Evolutionary conservation across 2,113 vertebrate genomes (phyloP).

Genomic region (Semnornis frantzii): DNA sequence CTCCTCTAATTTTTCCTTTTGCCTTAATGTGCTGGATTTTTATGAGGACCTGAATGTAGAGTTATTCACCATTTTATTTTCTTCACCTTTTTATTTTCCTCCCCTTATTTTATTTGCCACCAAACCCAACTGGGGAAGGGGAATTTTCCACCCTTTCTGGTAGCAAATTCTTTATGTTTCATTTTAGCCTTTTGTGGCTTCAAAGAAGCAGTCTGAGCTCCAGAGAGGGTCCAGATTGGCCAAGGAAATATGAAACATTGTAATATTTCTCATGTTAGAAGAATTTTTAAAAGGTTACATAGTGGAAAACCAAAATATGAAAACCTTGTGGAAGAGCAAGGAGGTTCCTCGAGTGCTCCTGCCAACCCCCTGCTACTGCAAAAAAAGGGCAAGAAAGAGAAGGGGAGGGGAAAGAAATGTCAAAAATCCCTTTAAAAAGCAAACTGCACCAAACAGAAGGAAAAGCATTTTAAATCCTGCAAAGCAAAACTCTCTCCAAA

Average conservation of each 20-base stretch:
- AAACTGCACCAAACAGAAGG: slow-evolving; percentile 27
- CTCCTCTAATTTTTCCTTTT: not conserved
- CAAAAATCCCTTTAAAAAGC: slow-evolving; percentile 1
- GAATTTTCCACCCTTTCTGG: slow-evolving; percentile 31
- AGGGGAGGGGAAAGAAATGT: not conserved
- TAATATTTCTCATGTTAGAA: slow-evolving; percentile 3
- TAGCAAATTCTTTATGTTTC: slow-evolving; percentile 42
- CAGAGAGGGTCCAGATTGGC: not conserved
- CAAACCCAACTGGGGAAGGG: not conserved
- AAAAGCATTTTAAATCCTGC: slow-evolving; percentile 1
- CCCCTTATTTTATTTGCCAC: not conserved
- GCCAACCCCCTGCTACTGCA: slow-evolving; percentile 18
- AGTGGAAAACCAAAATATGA: slow-evolving; percentile 45
- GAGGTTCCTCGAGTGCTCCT: slow-evolving; percentile 36
- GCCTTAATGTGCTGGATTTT: not conserved
- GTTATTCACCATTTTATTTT: not conserved
- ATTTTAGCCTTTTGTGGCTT: slow-evolving; percentile 47
- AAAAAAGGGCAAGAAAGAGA: not conserved
- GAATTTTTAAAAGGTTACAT: slow-evolving; percentile 59
- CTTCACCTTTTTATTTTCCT: not conserved
- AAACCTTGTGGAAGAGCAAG: slow-evolving; percentile 22
- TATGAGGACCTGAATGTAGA: not conserved
- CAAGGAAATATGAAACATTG: slow-evolving; percentile 57
- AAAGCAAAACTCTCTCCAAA: not conserved
- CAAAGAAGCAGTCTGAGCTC: slow-evolving; percentile 40